Conservation (phyloP, 2,888 invertebrate species). For the Catocala nupta region DNA sequence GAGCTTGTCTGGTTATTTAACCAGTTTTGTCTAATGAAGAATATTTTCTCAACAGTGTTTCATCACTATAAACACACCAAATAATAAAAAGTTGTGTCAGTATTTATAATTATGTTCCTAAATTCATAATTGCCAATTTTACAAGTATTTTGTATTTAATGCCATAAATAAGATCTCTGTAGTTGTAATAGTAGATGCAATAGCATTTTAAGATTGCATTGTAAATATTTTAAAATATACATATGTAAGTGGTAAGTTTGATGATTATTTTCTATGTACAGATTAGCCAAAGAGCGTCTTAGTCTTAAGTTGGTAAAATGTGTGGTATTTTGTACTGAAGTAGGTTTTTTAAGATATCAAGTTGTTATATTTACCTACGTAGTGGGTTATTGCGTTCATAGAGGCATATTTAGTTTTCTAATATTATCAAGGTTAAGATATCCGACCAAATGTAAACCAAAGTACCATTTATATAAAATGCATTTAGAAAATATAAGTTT, state of each 20-base stretch:
- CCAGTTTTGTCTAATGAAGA: too few species aligned
- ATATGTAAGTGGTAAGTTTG: too few species aligned
- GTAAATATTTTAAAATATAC: slow-evolving; percentile 1
- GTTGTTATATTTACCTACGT: neutral
- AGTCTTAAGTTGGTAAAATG: too few species aligned
- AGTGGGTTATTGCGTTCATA: slow-evolving; percentile 1
- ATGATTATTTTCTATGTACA: too few species aligned
- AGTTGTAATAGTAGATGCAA: slow-evolving; percentile 31
- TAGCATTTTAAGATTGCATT: neutral
- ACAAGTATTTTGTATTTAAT: neutral
- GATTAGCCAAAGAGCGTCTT: too few species aligned
- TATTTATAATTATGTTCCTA: slow-evolving; percentile 12
- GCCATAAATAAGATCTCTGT: slow-evolving; percentile 40
- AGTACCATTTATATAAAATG: slow-evolving; percentile 45
- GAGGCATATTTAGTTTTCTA: too few species aligned
- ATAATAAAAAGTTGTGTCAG: neutral
- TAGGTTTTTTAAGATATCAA: too few species aligned
- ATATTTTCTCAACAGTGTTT: too few species aligned
- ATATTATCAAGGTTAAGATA: neutral
- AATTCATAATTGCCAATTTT: neutral
- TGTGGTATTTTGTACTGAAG: too few species aligned
- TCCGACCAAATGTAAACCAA: slow-evolving; percentile 37
- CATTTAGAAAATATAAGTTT: slow-evolving; percentile 54
- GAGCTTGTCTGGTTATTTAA: too few species aligned
- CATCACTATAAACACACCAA: too few species aligned